Evolutionary conservation across 2,113 vertebrate species (phyloP).

Genomic region (Phalacrocorax brasilianus): DNA sequence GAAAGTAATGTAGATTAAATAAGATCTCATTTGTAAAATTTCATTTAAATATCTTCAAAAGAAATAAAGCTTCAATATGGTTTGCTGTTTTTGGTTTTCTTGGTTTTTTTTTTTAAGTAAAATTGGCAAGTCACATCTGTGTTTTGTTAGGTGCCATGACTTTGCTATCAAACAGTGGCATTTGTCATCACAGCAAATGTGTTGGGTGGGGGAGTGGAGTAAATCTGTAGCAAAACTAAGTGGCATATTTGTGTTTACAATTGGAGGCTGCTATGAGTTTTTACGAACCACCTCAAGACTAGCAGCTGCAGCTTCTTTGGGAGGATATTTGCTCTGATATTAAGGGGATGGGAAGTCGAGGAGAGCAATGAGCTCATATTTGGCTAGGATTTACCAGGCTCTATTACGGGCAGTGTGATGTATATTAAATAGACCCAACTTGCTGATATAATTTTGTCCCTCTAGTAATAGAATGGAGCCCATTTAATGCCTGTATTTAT

Average conservation of each 20-base stretch:
- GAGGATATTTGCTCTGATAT: constrained; percentile 31
- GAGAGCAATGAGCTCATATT: constrained; percentile 9
- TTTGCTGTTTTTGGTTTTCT: not conserved
- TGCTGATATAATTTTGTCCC: constrained; percentile 21
- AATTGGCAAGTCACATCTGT: not conserved
- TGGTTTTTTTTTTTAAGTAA: not conserved
- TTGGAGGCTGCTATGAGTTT: not conserved
- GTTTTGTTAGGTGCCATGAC: not conserved
- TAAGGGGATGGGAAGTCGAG: not conserved
- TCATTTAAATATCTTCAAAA: not conserved
- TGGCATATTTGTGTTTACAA: not conserved
- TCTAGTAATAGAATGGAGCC: constrained; percentile 10
- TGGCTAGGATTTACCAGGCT: constrained; percentile 29
- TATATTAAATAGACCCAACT: constrained; percentile 5
- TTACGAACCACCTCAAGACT: not conserved
- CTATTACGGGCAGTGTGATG: not conserved
- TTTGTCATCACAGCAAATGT: not conserved
- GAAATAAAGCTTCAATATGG: not conserved
- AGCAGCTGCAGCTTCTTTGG: constrained; percentile 37
- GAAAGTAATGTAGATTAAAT: not conserved
- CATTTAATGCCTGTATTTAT: constrained; percentile 43
- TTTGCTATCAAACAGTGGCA: not conserved
- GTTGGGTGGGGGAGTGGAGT: not conserved
- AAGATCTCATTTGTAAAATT: not conserved
- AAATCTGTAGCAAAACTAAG: not conserved